A percentile compares a stretch with the other conserved stretches of the same genome.
Evolutionary conservation across 2,797 vertebrate genomes (phyloP).

Genomic region (Psittacula derbiana): DNA sequence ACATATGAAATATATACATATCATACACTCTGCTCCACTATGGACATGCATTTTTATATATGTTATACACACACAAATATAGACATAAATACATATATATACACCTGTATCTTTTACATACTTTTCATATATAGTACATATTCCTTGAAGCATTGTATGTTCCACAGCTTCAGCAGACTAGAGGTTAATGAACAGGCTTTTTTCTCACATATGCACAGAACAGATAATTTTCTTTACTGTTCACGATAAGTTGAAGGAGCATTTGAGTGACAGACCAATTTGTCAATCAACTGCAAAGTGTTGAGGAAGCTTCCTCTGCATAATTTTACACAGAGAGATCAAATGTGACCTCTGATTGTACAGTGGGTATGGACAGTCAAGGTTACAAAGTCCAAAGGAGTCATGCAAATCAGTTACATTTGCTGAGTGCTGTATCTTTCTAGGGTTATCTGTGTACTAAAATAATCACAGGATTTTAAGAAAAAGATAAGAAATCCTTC

Average conservation of each 20-base stretch:
- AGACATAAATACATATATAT: background rate
- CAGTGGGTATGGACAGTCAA: slow-evolving; percentile 44
- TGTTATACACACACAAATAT: background rate
- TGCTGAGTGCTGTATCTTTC: slow-evolving; percentile 21
- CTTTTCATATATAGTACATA: background rate
- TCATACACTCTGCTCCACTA: background rate
- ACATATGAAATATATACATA: background rate
- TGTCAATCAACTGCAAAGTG: slow-evolving; percentile 74
- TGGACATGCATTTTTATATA: background rate
- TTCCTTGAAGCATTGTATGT: background rate
- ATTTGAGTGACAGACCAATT: slow-evolving; percentile 79
- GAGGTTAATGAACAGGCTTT: slow-evolving; percentile 65
- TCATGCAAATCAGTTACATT: slow-evolving; percentile 13
- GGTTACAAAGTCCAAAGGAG: slow-evolving; percentile 28
- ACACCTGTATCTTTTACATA: background rate
- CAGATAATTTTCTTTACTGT: slow-evolving; percentile 77
- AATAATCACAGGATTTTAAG: slow-evolving; percentile 55
- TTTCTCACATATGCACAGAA: slow-evolving; percentile 70
- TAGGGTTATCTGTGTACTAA: slow-evolving; percentile 43
- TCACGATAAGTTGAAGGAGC: slow-evolving; percentile 72
- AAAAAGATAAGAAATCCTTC: background rate
- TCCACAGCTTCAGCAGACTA: slow-evolving; percentile 52
- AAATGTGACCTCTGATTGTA: slow-evolving; percentile 65
- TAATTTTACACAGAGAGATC: slow-evolving; percentile 69
- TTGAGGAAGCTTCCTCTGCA: slow-evolving; percentile 68